Evolutionary conservation across 2,888 invertebrate species (phyloP).

Genomic region (Sisyra nigra): DNA sequence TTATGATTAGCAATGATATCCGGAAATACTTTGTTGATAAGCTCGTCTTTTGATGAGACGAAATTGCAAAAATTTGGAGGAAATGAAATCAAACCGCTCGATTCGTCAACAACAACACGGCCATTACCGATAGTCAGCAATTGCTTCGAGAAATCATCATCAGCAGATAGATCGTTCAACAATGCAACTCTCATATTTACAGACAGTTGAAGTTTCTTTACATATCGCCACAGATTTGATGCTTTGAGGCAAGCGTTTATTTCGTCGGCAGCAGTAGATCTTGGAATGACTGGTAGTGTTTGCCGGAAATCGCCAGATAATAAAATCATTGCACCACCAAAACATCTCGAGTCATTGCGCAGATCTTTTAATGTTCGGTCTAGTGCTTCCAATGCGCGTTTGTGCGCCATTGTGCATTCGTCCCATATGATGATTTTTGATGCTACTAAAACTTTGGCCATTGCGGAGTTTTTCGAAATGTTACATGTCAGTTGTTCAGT

Average conservation of each 20-base stretch:
- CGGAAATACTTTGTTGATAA: conserved; percentile 17
- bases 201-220: conserved; percentile 10
- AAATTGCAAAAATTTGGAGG: conserved; percentile 20
- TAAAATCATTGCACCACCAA: conserved; percentile 11
- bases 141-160: conserved; percentile 14
- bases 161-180: conserved; percentile 7
- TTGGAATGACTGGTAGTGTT: conserved; percentile 13
- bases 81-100: conserved; percentile 20
- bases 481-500: conserved; percentile 17
- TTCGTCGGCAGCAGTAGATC: conserved; percentile 11
- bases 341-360: conserved; percentile 12
- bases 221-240: conserved; percentile 11
- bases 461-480: conserved; percentile 18
- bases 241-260: conserved; percentile 12
- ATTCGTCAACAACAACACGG: conserved; percentile 17
- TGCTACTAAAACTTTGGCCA: conserved; percentile 17
- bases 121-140: conserved; percentile 22
- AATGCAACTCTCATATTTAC: conserved; percentile 12
- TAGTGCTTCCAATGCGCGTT: conserved; percentile 16
- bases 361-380: conserved; percentile 16
- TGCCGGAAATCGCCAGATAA: conserved; percentile 12
- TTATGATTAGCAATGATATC: conserved; percentile 15
- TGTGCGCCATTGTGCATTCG: conserved; percentile 18
- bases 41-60: conserved; percentile 13
- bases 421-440: conserved; percentile 18